phyloP scores from a whole-genome alignment of 2,113 vertebrate genomes.

The Romanogobio albipinnatus region DNA sequence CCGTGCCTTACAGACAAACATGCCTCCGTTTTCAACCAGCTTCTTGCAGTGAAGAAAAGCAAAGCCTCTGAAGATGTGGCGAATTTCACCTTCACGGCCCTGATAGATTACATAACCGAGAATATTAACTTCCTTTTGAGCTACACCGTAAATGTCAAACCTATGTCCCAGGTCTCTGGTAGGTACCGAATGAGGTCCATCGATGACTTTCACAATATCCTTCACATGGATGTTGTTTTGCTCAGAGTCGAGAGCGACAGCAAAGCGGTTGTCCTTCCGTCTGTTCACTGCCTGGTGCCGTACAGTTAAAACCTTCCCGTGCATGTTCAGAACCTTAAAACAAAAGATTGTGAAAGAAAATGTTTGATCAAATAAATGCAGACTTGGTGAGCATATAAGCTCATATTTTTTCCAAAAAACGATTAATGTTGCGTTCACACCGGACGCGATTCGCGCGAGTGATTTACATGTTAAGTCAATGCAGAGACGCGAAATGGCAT shows the following conservation, averaged over 20 bases:
- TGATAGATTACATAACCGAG: constrained; percentile 53
- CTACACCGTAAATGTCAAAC: neutral
- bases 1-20: constrained; percentile 93
- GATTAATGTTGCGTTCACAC: too few relatives aligned
- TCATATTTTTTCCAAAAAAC: too few relatives aligned
- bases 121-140: neutral
- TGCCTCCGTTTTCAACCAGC: constrained; percentile 93
- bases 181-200: constrained; percentile 91
- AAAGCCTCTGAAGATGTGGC: constrained; percentile 87
- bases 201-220: constrained; percentile 96
- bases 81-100: constrained; percentile 93
- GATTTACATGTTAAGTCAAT: too few relatives aligned
- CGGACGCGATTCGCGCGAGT: too few relatives aligned
- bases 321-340: constrained; percentile 90
- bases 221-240: constrained; percentile 97
- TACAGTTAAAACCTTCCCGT: constrained; percentile 90
- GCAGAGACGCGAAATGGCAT: too few relatives aligned
- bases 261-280: constrained; percentile 94
- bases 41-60: constrained; percentile 98
- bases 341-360: neutral
- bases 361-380: neutral
- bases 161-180: neutral
- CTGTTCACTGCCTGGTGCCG: constrained; percentile 91
- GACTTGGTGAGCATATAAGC: neutral
- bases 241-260: constrained; percentile 91